A percentile compares a stretch with the other conserved stretches of the same genome.
phyloP scores from a whole-genome alignment of 2,797 vertebrate species.

The Meriones psammophilus region DNA sequence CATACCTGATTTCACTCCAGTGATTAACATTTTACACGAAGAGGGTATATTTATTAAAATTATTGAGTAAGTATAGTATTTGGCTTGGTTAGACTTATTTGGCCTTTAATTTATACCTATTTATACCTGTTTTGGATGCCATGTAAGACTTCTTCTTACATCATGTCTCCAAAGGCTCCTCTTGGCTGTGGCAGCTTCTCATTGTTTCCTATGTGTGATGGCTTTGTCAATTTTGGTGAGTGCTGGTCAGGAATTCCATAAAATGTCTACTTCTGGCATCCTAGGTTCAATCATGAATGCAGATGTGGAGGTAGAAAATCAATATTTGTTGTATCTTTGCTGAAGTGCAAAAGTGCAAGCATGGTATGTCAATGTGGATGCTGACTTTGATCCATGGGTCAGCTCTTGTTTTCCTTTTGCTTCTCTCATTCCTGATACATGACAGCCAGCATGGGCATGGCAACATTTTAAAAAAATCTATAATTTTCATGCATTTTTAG shows the following conservation, averaged over 20 bases:
- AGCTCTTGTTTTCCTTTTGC: background rate
- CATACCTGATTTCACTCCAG: background rate
- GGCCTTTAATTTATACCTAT: background rate
- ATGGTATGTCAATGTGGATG: fast-evolving
- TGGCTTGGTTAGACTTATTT: background rate
- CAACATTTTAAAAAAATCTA: background rate
- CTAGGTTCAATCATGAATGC: background rate
- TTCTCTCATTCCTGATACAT: background rate
- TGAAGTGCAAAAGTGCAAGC: too few relatives aligned
- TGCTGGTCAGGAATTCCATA: background rate
- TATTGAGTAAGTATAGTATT: background rate
- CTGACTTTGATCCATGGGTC: background rate
- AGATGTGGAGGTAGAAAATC: background rate
- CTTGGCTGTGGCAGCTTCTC: background rate
- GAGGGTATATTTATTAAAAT: background rate
- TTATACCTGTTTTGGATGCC: background rate
- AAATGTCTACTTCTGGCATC: background rate
- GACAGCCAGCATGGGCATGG: background rate
- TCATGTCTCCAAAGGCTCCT: background rate
- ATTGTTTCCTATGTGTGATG: background rate
- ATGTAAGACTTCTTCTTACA: background rate
- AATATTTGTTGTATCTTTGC: too few relatives aligned
- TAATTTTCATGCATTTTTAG: constrained; percentile 9
- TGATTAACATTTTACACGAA: background rate
- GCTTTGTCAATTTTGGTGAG: background rate